Conservation (phyloP, 2,113 vertebrate species). For the Rana temporaria region DNA sequence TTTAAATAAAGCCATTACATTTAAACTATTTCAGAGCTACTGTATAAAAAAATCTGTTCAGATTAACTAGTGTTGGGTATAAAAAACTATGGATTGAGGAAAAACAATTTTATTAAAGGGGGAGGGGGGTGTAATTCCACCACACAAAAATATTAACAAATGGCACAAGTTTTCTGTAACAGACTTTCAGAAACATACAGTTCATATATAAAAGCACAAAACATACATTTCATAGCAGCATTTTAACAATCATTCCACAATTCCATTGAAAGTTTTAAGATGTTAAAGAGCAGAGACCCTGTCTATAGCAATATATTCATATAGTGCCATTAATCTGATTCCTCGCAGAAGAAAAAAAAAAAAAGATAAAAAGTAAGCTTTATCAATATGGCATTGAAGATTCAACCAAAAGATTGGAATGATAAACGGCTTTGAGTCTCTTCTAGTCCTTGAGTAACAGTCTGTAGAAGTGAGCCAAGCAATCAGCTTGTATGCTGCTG, state of each 20-base stretch:
- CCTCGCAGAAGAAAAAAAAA: conserved; percentile 2
- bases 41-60: neutral
- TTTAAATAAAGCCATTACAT: conserved; percentile 38
- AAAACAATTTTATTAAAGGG: conserved; percentile 49
- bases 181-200: conserved; percentile 45
- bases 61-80: conserved; percentile 24
- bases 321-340: neutral
- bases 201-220: conserved; percentile 21
- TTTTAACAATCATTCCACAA: conserved; percentile 3
- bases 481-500: conserved; percentile 20
- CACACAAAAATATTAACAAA: conserved; percentile 45
- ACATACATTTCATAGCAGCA: neutral
- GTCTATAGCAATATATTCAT: neutral
- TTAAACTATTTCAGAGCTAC: conserved; percentile 34
- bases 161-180: conserved; percentile 18
- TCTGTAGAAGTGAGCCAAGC: conserved; percentile 41
- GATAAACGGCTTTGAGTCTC: conserved; percentile 30
- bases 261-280: conserved; percentile 11
- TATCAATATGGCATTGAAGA: neutral
- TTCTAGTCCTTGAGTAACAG: conserved; percentile 53
- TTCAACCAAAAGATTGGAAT: conserved; percentile 16
- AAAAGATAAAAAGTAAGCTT: neutral
- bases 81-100: conserved; percentile 52
- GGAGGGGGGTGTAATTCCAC: conserved; percentile 20
- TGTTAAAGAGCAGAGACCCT: neutral